A percentile compares a stretch with the other conserved stretches of the same genome.
These are phyloP conservation scores for Acanthiza pusilla DNA, from an alignment of 2,797 vertebrate species.

Conservation along the genomic window DNA sequence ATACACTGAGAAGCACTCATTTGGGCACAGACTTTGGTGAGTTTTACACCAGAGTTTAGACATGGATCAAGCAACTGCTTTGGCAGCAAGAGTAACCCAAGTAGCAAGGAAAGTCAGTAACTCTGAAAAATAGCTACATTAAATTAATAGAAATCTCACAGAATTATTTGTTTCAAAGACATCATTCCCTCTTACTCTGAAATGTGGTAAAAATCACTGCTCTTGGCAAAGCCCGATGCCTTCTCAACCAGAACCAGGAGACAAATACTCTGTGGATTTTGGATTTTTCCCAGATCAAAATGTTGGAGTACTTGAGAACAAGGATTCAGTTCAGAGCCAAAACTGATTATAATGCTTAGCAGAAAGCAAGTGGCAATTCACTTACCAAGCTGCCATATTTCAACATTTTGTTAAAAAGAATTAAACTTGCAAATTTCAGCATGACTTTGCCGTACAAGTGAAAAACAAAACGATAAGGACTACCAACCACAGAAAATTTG, in stretches of 20 bases:
- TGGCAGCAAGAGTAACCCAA: not conserved
- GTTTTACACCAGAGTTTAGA: not conserved
- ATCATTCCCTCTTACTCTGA: not conserved
- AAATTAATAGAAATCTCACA: not conserved
- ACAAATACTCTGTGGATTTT: not conserved
- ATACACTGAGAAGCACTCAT: not conserved
- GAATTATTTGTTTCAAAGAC: not conserved
- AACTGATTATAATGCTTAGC: not conserved
- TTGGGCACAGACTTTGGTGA: not conserved
- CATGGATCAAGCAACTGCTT: not conserved
- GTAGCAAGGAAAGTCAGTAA: not conserved
- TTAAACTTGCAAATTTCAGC: constrained; percentile 51
- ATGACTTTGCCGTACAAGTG: not conserved
- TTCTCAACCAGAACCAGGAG: not conserved
- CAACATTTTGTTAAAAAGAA: constrained; percentile 18
- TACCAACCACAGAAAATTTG: not conserved
- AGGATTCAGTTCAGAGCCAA: not conserved
- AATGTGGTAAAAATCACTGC: not conserved
- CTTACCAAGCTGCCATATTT: constrained; percentile 11
- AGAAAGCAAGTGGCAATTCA: constrained; percentile 21
- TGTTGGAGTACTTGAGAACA: not conserved
- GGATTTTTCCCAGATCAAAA: constrained; percentile 23
- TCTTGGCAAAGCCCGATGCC: not conserved
- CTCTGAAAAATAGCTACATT: not conserved
- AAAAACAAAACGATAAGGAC: not conserved